Base-by-base conservation (phyloP, 2,797 vertebrate species). In the Cercopithecus neglectus region DNA sequence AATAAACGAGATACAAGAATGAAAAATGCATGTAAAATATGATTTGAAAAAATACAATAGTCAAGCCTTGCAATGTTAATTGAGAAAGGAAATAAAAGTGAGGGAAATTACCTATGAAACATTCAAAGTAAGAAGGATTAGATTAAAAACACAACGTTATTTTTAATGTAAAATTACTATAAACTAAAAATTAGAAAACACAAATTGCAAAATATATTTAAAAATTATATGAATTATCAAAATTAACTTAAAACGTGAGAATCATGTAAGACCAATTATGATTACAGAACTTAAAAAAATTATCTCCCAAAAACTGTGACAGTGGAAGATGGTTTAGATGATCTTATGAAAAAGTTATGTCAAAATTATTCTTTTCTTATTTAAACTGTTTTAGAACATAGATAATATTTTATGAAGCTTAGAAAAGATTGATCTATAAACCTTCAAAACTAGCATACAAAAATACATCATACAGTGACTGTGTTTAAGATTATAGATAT, bases 351-450 rank as follows among this genome's bases (percentile, higher is more conserved):
- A 89, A 96, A 83, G 21, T 67, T 55, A 48, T 48, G 13, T 85
- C 55, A 85, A 93, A n/a, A 64, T 94, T 48, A 89, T 95, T 96
- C 12, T 95, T 84, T 53, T 53, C 13, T 41, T 95, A 84, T 95
- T 96, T 89, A 94, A 90, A 67, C 4, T 89, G 22, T 94, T 96
- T 94, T 46, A 95, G 50, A 96, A 92, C 82, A 59, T n/a, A 97
- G 59, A 93, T 55, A 87, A 80, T 57, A 75, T 21, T 94, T 98
- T 96, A 64, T 80, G 44, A 97, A 80, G 14, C 59, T 24, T 53
- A 81, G 19, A 93, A 89, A 93, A 95, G n/a, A 85, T 86, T 88
- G 53, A 93, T 81, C 39, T 39, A 11, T 72, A 72, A 72, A n/a
- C 21, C 5, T 91, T 83, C 57, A 91, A 95, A 84, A 83, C 92